Evolutionary conservation across 2,888 invertebrate species (phyloP), one percentile per base, ranked within the genome.

Genomic region (Lithophane socia): DNA sequence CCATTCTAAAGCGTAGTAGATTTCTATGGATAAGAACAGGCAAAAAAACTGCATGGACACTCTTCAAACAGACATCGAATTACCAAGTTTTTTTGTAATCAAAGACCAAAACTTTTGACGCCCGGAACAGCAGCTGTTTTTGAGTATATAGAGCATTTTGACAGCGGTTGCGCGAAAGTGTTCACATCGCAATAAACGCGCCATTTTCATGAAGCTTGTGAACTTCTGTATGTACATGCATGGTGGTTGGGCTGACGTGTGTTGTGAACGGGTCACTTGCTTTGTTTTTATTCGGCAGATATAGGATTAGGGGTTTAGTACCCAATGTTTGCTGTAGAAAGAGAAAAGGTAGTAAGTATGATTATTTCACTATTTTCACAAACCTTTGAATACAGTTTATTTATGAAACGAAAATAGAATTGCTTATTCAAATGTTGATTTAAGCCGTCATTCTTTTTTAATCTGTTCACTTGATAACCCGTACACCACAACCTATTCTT

Each of bases 241-340:
- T 10, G 18, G 52, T 75, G 71, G 56, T 42, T 49, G 18, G 37
- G 21, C 71, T 75, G 85, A 58, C 64, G 82, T 65, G 65, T 80
- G 82, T 72, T 71, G 67, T 68, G 75, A 49, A 71, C 71, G 61
- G 73, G 73, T 86, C 83, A 72, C 71, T 85, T 85, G 65, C 74
- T 78, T 76, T 83, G 73, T 74, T 83, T 83, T 74, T 83, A 70
- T 86, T 86, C 65, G 64, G 65, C 52, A 73, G 54, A 79, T 73
- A 77, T 78, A 81, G 73, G 76, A 75, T 79, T 77, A 69, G 44
- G 63, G 75, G 61, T 47, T 78, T 73, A 56, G 63, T 64, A 60
- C 52, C n/a, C 9, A 72, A 68, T 69, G 54, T 75, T 81, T 75
- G 72, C 49, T 47, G 47, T 24, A 21, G 63, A 7, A 66, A 80